These are phyloP conservation scores for Gymnothorax reevesii DNA, from an alignment of 2,797 vertebrate species.

Conservation along the genomic window DNA sequence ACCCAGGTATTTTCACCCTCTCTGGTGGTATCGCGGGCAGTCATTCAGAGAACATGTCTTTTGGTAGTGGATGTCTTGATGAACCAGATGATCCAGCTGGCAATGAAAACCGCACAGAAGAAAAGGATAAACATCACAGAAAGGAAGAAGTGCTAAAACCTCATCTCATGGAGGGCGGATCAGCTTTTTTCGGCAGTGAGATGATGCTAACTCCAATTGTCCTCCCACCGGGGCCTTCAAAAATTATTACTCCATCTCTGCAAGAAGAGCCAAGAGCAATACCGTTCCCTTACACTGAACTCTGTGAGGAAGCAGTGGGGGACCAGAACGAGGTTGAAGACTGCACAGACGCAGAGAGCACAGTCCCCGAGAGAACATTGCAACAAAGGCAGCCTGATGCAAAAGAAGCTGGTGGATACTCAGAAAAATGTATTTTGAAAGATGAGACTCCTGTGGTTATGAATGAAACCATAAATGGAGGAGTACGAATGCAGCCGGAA, in stretches of 20 bases:
- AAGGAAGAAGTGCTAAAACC: conserved; percentile 46
- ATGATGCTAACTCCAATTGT: conserved; percentile 80
- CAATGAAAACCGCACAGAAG: conserved; percentile 43
- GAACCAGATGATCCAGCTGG: not conserved
- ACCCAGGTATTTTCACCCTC: conserved; percentile 46
- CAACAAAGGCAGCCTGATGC: conserved; percentile 82
- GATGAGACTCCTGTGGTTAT: conserved; percentile 77
- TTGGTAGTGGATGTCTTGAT: conserved; percentile 58
- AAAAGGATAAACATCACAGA: conserved; percentile 37
- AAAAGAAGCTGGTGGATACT: conserved; percentile 82
- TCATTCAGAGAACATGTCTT: conserved; percentile 85
- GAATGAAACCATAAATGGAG: conserved; percentile 40
- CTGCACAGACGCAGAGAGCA: conserved; percentile 74
- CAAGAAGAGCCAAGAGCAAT: conserved; percentile 88
- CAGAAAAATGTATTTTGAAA: conserved; percentile 89
- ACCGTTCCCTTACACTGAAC: conserved; percentile 86
- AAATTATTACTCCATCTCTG: conserved; percentile 80
- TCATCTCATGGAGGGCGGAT: conserved; percentile 71
- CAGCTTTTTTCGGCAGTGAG: conserved; percentile 79
- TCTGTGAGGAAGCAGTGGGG: conserved; percentile 83
- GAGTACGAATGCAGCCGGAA: conserved; percentile 47
- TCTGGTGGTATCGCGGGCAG: conserved; percentile 61
- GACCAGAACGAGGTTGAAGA: conserved; percentile 67
- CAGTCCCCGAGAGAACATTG: conserved; percentile 81
- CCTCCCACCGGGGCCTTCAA: conserved; percentile 78